A percentile compares a stretch with the other conserved stretches of the same genome.
Evolutionary conservation across 2,797 vertebrate species (phyloP).

Genomic region (Typhlichthys eigenmanni): DNA sequence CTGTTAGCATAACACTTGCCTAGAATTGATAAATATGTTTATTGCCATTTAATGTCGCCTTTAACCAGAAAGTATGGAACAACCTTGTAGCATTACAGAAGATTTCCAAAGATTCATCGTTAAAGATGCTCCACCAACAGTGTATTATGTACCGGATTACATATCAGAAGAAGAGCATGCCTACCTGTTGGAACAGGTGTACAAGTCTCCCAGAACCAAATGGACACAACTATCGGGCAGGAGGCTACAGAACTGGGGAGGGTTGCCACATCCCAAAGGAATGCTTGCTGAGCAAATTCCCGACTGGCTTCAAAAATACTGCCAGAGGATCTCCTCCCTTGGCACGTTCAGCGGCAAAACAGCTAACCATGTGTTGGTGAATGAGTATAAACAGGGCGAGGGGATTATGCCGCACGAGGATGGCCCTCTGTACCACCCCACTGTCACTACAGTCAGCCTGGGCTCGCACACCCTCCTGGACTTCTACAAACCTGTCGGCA

Average conservation of each 20-base stretch:
- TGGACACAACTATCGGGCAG: constrained; percentile 91
- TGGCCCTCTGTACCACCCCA: constrained; percentile 88
- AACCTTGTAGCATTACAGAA: constrained; percentile 54
- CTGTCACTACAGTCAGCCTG: constrained; percentile 87
- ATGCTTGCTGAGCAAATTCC: constrained; percentile 87
- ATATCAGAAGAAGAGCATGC: constrained; percentile 83
- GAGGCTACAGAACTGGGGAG: constrained; percentile 92
- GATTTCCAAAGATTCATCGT: constrained; percentile 66
- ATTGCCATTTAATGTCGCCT: constrained; percentile 47
- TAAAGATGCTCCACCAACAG: constrained; percentile 67
- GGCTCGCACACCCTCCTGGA: constrained; percentile 88
- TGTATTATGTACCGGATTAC: constrained; percentile 87
- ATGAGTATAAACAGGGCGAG: constrained; percentile 87
- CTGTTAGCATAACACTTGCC: too few relatives aligned
- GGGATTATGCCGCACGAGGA: constrained; percentile 94
- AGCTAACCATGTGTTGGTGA: constrained; percentile 90
- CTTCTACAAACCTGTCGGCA: constrained; percentile 80
- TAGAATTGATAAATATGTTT: too few relatives aligned
- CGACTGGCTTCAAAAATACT: constrained; percentile 81
- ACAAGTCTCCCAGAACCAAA: constrained; percentile 85
- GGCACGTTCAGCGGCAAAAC: constrained; percentile 81
- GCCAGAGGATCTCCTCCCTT: constrained; percentile 82
- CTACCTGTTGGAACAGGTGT: constrained; percentile 81
- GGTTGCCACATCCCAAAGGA: constrained; percentile 84
- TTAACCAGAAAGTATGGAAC: constrained; percentile 65